Percentiles rank a stretch among this genome's conserved stretches.
phyloP scores from a whole-genome alignment of 2,113 vertebrate genomes.

The Chroicocephalus ridibundus region DNA sequence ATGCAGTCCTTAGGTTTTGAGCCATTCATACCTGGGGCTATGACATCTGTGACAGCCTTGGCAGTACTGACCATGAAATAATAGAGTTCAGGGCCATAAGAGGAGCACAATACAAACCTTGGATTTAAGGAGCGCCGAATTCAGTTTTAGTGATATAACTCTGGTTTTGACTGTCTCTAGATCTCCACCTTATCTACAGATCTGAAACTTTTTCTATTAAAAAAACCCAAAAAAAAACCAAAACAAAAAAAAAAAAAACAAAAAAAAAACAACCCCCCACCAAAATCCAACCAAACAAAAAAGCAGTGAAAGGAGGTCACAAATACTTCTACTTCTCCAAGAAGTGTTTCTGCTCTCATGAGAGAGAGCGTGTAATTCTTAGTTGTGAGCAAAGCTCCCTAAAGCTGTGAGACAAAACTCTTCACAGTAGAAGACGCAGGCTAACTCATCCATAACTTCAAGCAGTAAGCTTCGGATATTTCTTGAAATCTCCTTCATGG shows the following conservation, averaged over 20 bases:
- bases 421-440: neutral
- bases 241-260: neutral
- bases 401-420: constrained; percentile 44
- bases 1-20: neutral
- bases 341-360: constrained; percentile 1
- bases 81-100: neutral
- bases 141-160: neutral
- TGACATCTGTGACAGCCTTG: neutral
- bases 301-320: neutral
- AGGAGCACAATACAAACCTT: neutral
- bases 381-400: constrained; percentile 1
- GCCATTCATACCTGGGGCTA: neutral
- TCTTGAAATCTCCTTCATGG: neutral
- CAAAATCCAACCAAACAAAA: neutral
- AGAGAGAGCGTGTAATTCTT: neutral
- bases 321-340: neutral
- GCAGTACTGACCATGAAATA: neutral
- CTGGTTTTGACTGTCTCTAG: neutral
- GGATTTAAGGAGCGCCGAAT: neutral
- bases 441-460: constrained; percentile 53
- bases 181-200: neutral
- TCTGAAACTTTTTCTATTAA: neutral
- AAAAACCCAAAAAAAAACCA: neutral
- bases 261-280: neutral
- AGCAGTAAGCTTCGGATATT: neutral